Conservation (phyloP, 2,888 invertebrate genomes). For the Clitarchus hookeri region DNA sequence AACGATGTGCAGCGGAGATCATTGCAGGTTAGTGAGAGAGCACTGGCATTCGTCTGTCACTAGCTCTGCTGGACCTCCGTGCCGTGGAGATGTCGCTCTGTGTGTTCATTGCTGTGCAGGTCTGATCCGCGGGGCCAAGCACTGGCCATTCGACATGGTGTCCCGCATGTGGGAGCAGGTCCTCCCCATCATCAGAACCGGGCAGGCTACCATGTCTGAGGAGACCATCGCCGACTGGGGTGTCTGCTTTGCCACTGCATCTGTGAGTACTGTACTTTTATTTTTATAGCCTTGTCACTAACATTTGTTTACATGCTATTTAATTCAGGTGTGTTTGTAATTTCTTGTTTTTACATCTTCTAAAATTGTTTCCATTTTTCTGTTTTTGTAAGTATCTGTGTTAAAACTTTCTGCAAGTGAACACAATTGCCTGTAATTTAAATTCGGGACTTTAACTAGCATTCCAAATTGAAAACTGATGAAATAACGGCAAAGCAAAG, state of each 20-base stretch:
- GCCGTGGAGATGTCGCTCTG: not conserved
- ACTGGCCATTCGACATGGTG: conserved; percentile 73
- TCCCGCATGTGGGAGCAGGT: conserved; percentile 64
- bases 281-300: no score
- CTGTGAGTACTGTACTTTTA: conserved; percentile 53
- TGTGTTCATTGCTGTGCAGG: conserved; percentile 52
- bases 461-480: no score
- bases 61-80: not conserved
- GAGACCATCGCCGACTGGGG: conserved; percentile 77
- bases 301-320: no score
- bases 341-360: no score
- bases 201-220: conserved; percentile 68
- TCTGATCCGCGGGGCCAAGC: conserved; percentile 77
- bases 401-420: no score
- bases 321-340: no score
- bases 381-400: no score
- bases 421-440: no score
- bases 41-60: not conserved
- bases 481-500: no score
- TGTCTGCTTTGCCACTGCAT: conserved; percentile 69
- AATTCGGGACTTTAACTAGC: no score
- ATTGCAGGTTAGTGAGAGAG: conserved; percentile 58
- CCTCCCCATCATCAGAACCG: conserved; percentile 66
- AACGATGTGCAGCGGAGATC: conserved; percentile 83
- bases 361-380: no score